phyloP scores from a whole-genome alignment of 2,888 invertebrate species.

The Drosophila tanythrix region DNA sequence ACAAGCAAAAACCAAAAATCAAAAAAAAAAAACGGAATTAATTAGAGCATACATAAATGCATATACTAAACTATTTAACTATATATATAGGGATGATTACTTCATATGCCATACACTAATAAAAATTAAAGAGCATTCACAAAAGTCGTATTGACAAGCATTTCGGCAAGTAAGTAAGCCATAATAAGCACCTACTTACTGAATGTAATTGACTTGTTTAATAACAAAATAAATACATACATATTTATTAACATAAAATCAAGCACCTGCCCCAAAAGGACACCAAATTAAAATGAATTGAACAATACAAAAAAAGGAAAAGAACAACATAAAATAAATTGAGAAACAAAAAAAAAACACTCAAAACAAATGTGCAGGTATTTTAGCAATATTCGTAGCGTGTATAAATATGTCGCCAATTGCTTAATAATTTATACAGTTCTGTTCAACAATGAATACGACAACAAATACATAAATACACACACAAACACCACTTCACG shows the following conservation, averaged over 20 bases:
- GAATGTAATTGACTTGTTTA: slow-evolving; percentile 57
- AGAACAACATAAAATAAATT: slow-evolving; percentile 34
- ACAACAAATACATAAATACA: slow-evolving; percentile 13
- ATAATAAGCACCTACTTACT: slow-evolving; percentile 30
- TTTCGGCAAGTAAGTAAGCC: slow-evolving; percentile 24
- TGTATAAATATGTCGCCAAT: slow-evolving; percentile 72
- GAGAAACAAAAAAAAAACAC: neutral
- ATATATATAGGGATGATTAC: slow-evolving; percentile 44
- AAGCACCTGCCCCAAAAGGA: slow-evolving; percentile 71
- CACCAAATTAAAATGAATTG: slow-evolving; percentile 19
- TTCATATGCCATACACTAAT: slow-evolving; percentile 26
- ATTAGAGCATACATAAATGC: slow-evolving; percentile 48
- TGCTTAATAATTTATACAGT: slow-evolving; percentile 60
- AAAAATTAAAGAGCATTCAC: slow-evolving; percentile 15
- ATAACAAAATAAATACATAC: slow-evolving; percentile 19
- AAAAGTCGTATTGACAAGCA: slow-evolving; percentile 20
- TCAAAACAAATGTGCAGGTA: slow-evolving; percentile 61
- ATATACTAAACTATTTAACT: slow-evolving; percentile 41
- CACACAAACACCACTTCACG: slow-evolving; percentile 18
- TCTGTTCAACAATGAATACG: slow-evolving; percentile 37
- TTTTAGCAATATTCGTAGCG: slow-evolving; percentile 77
- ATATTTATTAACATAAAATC: slow-evolving; percentile 61
- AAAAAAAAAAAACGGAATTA: slow-evolving; percentile 34
- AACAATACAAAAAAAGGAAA: slow-evolving; percentile 20
- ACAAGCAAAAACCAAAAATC: neutral